These are phyloP conservation scores for Rhinolophus ferrumequinum DNA, from an alignment of 2,113 vertebrate species.

Conservation along the genomic window DNA sequence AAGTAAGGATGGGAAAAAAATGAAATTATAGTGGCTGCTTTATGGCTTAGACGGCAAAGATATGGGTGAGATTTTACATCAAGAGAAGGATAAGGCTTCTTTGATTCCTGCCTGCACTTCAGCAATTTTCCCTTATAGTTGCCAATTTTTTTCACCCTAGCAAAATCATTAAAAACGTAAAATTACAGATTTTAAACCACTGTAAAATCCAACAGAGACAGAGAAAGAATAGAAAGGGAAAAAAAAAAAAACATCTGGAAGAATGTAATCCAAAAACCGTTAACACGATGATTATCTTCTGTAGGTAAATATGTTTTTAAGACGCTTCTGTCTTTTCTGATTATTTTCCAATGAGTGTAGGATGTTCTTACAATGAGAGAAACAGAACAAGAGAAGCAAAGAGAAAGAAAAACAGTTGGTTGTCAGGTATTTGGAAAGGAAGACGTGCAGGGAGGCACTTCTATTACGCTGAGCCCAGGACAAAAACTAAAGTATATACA, in stretches of 20 bases:
- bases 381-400: not conserved
- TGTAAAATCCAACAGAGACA: conserved; percentile 21
- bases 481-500: not conserved
- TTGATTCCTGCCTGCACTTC: conserved; percentile 46
- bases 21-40: conserved; percentile 27
- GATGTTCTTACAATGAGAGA: not conserved
- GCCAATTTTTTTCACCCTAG: conserved; percentile 50
- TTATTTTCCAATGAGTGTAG: not conserved
- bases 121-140: conserved; percentile 56
- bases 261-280: not conserved
- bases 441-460: not conserved
- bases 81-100: conserved; percentile 43
- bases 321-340: not conserved
- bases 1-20: conserved; percentile 43
- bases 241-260: not conserved
- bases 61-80: conserved; percentile 17
- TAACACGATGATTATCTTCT: not conserved
- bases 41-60: conserved; percentile 21
- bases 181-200: conserved; percentile 27
- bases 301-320: not conserved
- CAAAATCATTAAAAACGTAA: conserved; percentile 50
- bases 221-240: not conserved
- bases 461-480: not conserved
- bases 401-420: not conserved
- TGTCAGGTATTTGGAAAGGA: not conserved